Base-by-base conservation (phyloP, 37 sponge, comb jelly and placozoan genomes). In the Chondrilla cf. caribensis region DNA sequence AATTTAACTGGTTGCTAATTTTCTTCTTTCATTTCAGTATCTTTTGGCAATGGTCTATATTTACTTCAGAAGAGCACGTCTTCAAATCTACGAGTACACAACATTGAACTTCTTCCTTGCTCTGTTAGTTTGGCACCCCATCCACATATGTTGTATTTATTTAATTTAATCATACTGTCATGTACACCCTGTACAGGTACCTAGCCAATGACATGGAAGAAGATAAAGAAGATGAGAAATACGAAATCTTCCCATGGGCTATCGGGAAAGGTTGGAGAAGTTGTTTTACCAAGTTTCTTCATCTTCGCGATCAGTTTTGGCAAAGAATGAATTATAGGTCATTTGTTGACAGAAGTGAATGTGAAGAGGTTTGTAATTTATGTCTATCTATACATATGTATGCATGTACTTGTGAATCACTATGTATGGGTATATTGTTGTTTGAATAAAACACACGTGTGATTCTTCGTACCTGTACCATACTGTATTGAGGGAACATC, bases 191-290 rank as follows among this genome's bases (percentile, higher is more conserved):
- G 18, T 22, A 4, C 24, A 73, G 76, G 25, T 73, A 90, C 54
- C 87, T 94, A 4, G 95, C 95, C 25, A 89, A 89, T 70, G 95
- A 94, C 28, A 94, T 94, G 87, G 95, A 94, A 66, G 95, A 94
- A 80, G 95, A 94, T 42, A 89, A 94, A 35, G 95, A 94, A 51
- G 92, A 94, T 55, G 89, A 89, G 67, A 94, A 94, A 64, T 88
- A 90, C 29, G 92, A 91, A 62, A 90, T 94, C 37, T 90, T 94
- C 60, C 87, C 95, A 0, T 94, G 95, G 92, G 95, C 89, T 11
- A 81, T 94, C 9, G 95, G 95, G 0, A 58, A 78, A 57, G 59
- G 35, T 0, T 94, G 95, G 95, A 82, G 82, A 77, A 79, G 39
- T 2, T 35, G 38, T 62, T 91, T 87, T 58, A 86, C 89, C 2